Conservation (phyloP, 2,888 invertebrate genomes). For the Eupelmus urozonus region DNA sequence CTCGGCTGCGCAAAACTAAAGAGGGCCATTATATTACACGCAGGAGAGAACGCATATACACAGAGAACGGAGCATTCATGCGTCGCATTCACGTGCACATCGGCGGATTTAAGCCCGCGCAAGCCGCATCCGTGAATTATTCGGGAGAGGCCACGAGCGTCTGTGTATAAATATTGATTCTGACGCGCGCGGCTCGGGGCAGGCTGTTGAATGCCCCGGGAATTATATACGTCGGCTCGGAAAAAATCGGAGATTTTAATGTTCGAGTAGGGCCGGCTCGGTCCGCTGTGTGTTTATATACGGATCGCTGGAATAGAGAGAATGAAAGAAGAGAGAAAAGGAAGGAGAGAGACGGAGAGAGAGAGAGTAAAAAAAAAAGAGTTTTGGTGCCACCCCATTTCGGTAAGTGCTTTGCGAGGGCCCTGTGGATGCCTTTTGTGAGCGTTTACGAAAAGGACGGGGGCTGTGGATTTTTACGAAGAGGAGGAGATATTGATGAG, state of each 20-base stretch:
- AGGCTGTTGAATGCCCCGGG: slow-evolving; percentile 14
- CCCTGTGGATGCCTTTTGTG: slow-evolving; percentile 8
- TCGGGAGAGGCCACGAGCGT: slow-evolving; percentile 17
- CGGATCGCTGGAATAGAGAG: neutral
- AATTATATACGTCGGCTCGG: slow-evolving; percentile 38
- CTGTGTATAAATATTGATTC: slow-evolving; percentile 51
- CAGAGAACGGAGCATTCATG: slow-evolving; percentile 29
- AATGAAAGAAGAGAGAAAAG: neutral
- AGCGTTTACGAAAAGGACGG: neutral
- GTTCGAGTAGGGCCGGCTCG: slow-evolving; percentile 4
- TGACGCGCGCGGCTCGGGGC: slow-evolving; percentile 11
- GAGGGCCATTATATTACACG: slow-evolving; percentile 39
- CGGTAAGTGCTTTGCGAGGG: slow-evolving; percentile 21
- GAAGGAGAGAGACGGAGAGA: neutral
- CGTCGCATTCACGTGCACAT: slow-evolving; percentile 12
- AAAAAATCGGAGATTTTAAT: slow-evolving; percentile 44
- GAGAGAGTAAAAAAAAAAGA: slow-evolving; percentile 37
- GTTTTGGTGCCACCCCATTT: slow-evolving; percentile 29
- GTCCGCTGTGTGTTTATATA: neutral
- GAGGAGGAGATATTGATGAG: neutral
- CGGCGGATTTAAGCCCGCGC: slow-evolving; percentile 3
- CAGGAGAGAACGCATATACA: neutral
- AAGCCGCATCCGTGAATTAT: slow-evolving; percentile 22
- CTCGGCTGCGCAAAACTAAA: slow-evolving; percentile 41
- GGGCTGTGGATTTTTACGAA: no score